These are phyloP conservation scores for Drosophila demipolita DNA, from an alignment of 2,888 invertebrate species.

Conservation along the genomic window DNA sequence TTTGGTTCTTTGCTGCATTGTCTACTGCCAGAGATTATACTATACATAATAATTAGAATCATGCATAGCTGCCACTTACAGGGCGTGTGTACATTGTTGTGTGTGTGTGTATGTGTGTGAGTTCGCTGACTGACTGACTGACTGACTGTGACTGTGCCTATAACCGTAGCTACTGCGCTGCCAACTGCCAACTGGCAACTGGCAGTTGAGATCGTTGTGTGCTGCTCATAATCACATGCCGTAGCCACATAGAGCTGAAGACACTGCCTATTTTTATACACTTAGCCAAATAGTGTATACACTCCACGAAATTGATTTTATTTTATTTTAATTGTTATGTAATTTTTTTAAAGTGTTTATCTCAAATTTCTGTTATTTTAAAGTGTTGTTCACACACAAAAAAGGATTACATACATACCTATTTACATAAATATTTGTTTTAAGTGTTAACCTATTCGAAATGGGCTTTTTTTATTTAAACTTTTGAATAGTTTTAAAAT, in stretches of 20 bases:
- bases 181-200: conserved; percentile 1
- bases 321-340: background rate
- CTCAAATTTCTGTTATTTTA: background rate
- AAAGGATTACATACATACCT: too few relatives aligned
- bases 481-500: background rate
- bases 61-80: conserved; percentile 55
- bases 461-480: background rate
- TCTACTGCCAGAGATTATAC: conserved; percentile 55
- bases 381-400: background rate
- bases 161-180: conserved; percentile 46
- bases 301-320: background rate
- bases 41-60: conserved; percentile 78
- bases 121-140: conserved; percentile 70
- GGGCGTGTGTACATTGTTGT: conserved; percentile 15
- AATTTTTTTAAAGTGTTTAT: background rate
- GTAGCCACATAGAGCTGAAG: conserved; percentile 19
- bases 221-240: conserved; percentile 52
- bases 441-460: background rate
- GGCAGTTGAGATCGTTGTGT: conserved; percentile 26
- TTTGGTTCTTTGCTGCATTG: conserved; percentile 55
- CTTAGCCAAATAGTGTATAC: conserved; percentile 11
- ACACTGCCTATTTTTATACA: conserved; percentile 14
- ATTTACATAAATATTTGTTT: background rate
- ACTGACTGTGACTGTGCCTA: conserved; percentile 60
- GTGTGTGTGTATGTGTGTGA: conserved; percentile 32